Conservation (phyloP, 2,888 invertebrate species). For the Theretra japonica region DNA sequence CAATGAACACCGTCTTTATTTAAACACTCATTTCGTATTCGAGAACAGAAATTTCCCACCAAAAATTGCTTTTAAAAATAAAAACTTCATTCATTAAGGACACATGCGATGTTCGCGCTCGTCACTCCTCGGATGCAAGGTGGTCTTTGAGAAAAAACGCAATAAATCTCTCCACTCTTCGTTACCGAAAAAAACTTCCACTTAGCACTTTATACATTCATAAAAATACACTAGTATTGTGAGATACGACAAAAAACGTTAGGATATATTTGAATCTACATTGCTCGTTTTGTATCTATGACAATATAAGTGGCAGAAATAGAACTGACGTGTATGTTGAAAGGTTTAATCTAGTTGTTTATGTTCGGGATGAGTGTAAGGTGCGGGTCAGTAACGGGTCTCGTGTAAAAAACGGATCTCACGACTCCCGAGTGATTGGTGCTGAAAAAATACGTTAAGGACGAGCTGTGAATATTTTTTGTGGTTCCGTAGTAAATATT, state of each 20-base stretch:
- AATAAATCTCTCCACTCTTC: constrained; percentile 51
- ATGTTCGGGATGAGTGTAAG: constrained; percentile 47
- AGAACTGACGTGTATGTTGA: constrained; percentile 44
- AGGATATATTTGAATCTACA: constrained; percentile 38
- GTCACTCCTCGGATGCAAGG: constrained; percentile 40
- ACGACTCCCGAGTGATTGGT: constrained; percentile 75
- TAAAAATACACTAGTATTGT: constrained; percentile 45
- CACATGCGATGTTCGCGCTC: constrained; percentile 31
- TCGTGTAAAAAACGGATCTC: constrained; percentile 69
- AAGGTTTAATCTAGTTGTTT: constrained; percentile 41
- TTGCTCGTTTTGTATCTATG: constrained; percentile 38
- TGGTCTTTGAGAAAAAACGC: constrained; percentile 60
- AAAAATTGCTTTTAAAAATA: constrained; percentile 23
- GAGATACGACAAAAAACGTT: constrained; percentile 32
- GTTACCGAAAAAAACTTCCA: constrained; percentile 53
- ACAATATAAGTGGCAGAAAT: constrained; percentile 31
- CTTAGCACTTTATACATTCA: constrained; percentile 59
- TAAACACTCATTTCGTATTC: background rate
- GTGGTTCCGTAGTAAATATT: constrained; percentile 46
- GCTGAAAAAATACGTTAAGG: constrained; percentile 59
- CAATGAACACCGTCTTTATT: background rate
- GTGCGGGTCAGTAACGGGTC: constrained; percentile 70
- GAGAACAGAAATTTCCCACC: constrained; percentile 24
- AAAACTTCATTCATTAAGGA: constrained; percentile 28
- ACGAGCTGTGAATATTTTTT: constrained; percentile 37